A percentile compares a stretch with the other conserved stretches of the same genome.
These are phyloP conservation scores for Heteromormyrus szaboi DNA, from an alignment of 2,797 vertebrate species.

Conservation along the genomic window DNA sequence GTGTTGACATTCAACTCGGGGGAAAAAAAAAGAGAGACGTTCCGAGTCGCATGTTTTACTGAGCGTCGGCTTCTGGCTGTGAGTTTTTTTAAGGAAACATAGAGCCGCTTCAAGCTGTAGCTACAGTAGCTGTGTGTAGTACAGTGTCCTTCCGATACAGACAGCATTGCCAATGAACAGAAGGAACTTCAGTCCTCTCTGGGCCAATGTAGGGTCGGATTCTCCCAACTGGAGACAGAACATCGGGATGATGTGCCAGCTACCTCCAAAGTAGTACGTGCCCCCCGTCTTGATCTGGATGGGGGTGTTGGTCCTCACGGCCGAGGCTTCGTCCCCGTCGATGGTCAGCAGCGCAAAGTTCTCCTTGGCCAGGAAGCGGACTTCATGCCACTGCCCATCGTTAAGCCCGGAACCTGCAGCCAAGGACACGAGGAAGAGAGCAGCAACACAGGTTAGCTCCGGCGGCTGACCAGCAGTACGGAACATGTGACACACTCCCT, in stretches of 20 bases:
- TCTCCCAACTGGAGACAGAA: background rate
- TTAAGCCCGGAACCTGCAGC: slow-evolving; percentile 76
- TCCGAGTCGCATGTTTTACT: background rate
- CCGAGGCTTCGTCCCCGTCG: slow-evolving; percentile 88
- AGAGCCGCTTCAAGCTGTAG: background rate
- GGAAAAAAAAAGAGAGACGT: background rate
- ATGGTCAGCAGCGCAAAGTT: slow-evolving; percentile 87
- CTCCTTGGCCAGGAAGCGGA: slow-evolving; percentile 82
- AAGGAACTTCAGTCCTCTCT: background rate
- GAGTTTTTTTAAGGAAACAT: background rate
- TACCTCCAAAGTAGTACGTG: slow-evolving; percentile 91
- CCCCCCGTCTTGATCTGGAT: slow-evolving; percentile 82
- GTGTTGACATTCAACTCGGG: background rate
- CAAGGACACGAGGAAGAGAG: background rate
- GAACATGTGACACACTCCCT: background rate
- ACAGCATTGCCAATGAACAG: background rate
- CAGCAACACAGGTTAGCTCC: background rate
- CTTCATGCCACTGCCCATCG: slow-evolving; percentile 92
- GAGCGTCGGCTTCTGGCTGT: background rate
- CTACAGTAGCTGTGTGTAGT: background rate
- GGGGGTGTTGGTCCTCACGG: slow-evolving; percentile 82
- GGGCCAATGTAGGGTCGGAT: background rate
- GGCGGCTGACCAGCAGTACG: background rate
- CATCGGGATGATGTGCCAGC: background rate
- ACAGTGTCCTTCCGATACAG: background rate